phyloP scores from a whole-genome alignment of 1,140 invertebrate genomes.

The Aphaenogaster ashmeadi region DNA sequence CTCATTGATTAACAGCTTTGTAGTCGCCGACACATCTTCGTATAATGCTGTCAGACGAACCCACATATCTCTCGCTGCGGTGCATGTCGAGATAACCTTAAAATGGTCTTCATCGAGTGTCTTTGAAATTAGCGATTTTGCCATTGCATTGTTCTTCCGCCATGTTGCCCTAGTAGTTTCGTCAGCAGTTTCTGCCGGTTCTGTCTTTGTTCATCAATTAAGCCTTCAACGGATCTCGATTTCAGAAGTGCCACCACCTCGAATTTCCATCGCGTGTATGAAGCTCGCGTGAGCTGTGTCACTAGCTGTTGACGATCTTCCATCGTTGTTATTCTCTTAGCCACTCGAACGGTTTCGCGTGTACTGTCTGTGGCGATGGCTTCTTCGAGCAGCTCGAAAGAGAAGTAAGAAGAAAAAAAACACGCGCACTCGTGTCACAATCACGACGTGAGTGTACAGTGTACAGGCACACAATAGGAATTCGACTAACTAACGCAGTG shows the following conservation, averaged over 20 bases:
- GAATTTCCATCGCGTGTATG: constrained; percentile 12
- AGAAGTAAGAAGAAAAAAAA: too few relatives aligned
- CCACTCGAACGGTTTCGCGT: background rate
- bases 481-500: too few relatives aligned
- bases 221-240: background rate
- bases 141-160: background rate
- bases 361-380: too few relatives aligned
- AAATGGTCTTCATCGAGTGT: constrained; percentile 19
- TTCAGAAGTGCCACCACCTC: constrained; percentile 8
- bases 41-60: background rate
- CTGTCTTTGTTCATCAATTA: background rate
- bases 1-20: constrained; percentile 17
- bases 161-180: constrained; percentile 1
- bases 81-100: constrained; percentile 19
- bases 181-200: background rate
- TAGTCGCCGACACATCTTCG: constrained; percentile 18
- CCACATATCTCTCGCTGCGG: background rate
- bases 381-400: too few relatives aligned
- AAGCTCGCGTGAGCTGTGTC: background rate
- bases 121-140: constrained; percentile 18
- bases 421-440: too few relatives aligned
- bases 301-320: constrained; percentile 22
- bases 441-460: too few relatives aligned
- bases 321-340: background rate
- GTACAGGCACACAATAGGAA: too few relatives aligned